Percentiles rank a stretch among this genome's conserved stretches.
Evolutionary conservation across 2,797 vertebrate species (phyloP).

Genomic region (Dallia pectoralis): DNA sequence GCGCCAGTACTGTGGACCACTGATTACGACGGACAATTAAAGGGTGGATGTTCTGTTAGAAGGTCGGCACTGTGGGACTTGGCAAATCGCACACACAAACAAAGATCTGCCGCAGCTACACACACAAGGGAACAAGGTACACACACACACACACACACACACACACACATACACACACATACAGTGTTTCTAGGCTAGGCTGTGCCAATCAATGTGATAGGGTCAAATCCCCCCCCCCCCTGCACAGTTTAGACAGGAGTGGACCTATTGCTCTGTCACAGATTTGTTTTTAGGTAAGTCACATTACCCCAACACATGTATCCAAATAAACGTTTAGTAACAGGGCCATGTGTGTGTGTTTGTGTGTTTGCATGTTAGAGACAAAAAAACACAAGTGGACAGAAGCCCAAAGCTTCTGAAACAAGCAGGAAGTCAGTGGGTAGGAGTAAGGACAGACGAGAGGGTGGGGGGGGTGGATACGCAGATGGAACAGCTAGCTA

Average conservation of each 20-base stretch:
- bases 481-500: constrained; percentile 30
- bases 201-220: constrained; percentile 37
- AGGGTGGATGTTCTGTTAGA: constrained; percentile 7
- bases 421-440: not conserved
- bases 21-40: constrained; percentile 51
- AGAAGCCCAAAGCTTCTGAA: too few relatives aligned
- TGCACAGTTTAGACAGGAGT: too few relatives aligned
- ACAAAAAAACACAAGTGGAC: not conserved
- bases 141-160: constrained; percentile 39
- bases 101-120: not conserved
- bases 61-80: not conserved
- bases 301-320: too few relatives aligned
- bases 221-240: constrained; percentile 47
- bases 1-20: constrained; percentile 36
- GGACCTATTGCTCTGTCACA: too few relatives aligned
- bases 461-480: not conserved
- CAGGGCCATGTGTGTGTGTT: too few relatives aligned
- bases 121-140: constrained; percentile 14
- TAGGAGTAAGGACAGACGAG: not conserved
- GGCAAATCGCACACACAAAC: not conserved
- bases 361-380: not conserved
- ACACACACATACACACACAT: constrained; percentile 41
- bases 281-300: too few relatives aligned
- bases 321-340: too few relatives aligned
- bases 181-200: constrained; percentile 56